Evolutionary conservation across 2,113 vertebrate genomes (phyloP).

Genomic region (Nannospalax galili): DNA sequence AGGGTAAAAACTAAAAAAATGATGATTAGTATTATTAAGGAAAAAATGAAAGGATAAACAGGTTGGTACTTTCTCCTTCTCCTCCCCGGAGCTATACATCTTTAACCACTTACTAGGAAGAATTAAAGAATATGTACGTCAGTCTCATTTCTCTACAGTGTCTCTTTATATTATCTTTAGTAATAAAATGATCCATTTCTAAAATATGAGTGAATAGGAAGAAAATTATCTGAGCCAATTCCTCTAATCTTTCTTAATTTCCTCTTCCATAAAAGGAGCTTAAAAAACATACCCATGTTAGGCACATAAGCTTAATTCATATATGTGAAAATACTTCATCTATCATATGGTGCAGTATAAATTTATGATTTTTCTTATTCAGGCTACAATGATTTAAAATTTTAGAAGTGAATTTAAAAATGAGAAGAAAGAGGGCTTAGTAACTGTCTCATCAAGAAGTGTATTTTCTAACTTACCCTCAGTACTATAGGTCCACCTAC

Average conservation of each 20-base stretch:
- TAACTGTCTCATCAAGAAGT: not conserved
- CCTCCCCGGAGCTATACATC: not conserved
- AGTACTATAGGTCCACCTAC: not conserved
- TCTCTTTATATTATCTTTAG: not conserved
- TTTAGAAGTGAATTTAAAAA: not conserved
- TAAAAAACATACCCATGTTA: not conserved
- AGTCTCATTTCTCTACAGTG: not conserved
- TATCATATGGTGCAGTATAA: not conserved
- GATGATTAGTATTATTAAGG: not conserved
- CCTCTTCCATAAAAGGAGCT: not conserved
- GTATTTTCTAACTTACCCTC: constrained; percentile 17
- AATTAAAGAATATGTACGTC: not conserved
- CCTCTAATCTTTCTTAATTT: not conserved
- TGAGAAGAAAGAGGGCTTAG: not conserved
- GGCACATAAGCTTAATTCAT: not conserved
- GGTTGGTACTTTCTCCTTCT: not conserved
- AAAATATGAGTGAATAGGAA: not conserved
- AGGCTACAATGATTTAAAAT: not conserved
- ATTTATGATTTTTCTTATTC: constrained; percentile 21
- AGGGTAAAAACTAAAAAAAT: not conserved
- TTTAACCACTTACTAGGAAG: not conserved
- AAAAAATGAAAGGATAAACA: constrained; percentile 4
- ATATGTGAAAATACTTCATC: not conserved
- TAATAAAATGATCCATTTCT: constrained; percentile 27
- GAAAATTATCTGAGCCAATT: constrained; percentile 10